Evolutionary conservation across 92 coral and sea anemone genomes (phyloP).

Genomic region (Diadumene lineata): DNA sequence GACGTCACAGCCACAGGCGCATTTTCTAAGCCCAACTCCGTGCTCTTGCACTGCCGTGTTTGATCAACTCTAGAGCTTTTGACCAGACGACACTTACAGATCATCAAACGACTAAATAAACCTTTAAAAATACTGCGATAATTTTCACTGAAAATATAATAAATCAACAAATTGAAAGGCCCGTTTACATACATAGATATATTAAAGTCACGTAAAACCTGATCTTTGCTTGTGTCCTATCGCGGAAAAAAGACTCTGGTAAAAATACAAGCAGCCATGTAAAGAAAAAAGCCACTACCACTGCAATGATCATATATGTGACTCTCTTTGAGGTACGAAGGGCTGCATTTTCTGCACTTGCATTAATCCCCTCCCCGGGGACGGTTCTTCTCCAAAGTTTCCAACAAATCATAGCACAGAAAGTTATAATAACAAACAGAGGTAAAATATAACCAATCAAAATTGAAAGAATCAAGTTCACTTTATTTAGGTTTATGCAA

Average conservation of each 20-base stretch:
- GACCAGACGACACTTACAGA: no score
- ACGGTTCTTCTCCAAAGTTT: constrained; percentile 27
- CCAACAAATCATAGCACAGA: constrained; percentile 18
- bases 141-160: background rate
- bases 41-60: background rate
- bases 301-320: constrained; percentile 21
- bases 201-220: no score
- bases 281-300: background rate
- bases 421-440: background rate
- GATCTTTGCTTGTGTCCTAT: no score
- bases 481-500: background rate
- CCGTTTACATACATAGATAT: background rate
- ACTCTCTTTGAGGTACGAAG: constrained; percentile 14
- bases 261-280: constrained; percentile 22
- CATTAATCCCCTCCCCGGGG: constrained; percentile 7
- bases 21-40: background rate
- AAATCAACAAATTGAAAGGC: background rate
- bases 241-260: no score
- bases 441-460: constrained; percentile 17
- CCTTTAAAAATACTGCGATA: background rate
- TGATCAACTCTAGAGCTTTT: background rate
- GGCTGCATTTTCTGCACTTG: constrained; percentile 16
- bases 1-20: background rate
- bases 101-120: background rate
- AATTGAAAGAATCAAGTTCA: background rate